A percentile compares a stretch with the other conserved stretches of the same genome.
Conservation (phyloP, 2,113 vertebrate genomes). For the Aviceda subcristata region DNA sequence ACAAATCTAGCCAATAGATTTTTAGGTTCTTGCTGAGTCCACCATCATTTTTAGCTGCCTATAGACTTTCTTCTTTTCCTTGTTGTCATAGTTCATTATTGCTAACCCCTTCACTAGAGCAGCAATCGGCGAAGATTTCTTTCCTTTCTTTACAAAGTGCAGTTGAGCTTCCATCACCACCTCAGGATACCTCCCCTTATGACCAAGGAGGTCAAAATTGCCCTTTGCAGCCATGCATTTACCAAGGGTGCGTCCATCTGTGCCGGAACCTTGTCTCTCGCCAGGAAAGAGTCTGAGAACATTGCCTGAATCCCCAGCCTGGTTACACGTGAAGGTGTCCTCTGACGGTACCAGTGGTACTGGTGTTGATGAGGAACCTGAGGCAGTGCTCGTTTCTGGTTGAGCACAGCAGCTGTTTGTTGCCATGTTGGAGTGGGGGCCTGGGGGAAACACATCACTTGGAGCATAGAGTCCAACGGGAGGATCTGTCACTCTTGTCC, state of each 20-base stretch:
- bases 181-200: background rate
- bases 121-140: background rate
- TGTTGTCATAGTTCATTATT: background rate
- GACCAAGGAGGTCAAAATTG: background rate
- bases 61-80: background rate
- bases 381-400: background rate
- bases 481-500: background rate
- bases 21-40: background rate
- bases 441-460: background rate
- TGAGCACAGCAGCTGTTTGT: background rate
- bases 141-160: background rate
- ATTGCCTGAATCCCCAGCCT: background rate
- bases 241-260: background rate
- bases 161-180: background rate
- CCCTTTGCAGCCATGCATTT: background rate
- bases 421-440: background rate
- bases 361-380: background rate
- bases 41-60: background rate
- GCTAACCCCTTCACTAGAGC: background rate
- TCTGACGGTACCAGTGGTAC: background rate
- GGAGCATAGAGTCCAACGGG: background rate
- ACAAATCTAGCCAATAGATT: background rate
- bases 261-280: background rate
- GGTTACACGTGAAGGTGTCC: background rate
- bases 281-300: background rate